Conservation (phyloP, 2,113 vertebrate genomes). For the Perca flavescens region DNA sequence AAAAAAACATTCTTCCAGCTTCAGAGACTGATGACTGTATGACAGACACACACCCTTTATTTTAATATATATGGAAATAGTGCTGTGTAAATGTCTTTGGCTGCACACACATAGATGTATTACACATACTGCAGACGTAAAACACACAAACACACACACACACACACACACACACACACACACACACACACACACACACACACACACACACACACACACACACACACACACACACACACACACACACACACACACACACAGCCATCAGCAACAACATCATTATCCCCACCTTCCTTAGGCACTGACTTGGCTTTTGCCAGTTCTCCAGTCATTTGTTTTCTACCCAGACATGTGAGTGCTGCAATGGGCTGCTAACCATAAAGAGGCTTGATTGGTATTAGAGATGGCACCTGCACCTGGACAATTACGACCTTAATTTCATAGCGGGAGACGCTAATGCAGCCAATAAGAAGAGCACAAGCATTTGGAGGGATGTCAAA, state of each 20-base stretch:
- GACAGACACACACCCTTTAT: neutral
- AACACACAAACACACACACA: neutral
- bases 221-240: neutral
- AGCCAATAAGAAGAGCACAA: constrained; percentile 30
- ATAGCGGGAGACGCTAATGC: constrained; percentile 47
- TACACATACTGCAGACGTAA: neutral
- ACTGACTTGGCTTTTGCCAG: constrained; percentile 36
- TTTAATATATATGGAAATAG: neutral
- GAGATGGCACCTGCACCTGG: constrained; percentile 65
- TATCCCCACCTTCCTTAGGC: constrained; percentile 52
- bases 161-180: constrained; percentile 8
- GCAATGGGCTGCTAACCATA: constrained; percentile 50
- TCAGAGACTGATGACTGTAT: neutral
- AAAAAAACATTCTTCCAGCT: neutral
- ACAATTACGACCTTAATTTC: constrained; percentile 63
- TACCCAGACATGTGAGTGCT: constrained; percentile 24
- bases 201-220: constrained; percentile 1
- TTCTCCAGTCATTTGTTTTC: constrained; percentile 39
- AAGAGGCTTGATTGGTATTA: constrained; percentile 43
- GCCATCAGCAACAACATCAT: constrained; percentile 31
- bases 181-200: neutral
- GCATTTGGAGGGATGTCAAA: constrained; percentile 11
- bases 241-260: neutral
- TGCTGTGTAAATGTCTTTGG: neutral
- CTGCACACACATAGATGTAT: constrained; percentile 8